Percentiles rank a stretch among this genome's conserved stretches.
These are phyloP conservation scores for Drosophila robusta DNA, from an alignment of 2,888 invertebrate species.

Conservation along the genomic window DNA sequence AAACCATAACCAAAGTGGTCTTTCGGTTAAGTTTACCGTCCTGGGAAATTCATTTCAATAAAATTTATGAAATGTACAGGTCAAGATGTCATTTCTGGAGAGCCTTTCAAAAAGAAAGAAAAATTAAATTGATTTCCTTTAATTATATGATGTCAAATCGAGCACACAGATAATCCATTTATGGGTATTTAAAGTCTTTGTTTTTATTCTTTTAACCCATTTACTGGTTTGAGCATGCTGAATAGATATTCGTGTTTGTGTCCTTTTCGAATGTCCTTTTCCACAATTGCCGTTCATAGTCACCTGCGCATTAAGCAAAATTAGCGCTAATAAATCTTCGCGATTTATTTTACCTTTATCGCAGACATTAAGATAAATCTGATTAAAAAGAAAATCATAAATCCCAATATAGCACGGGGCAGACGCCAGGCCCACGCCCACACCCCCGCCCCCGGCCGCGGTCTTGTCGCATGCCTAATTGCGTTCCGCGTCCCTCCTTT, in stretches of 20 bases:
- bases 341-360: slow-evolving; percentile 75
- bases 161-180: no score
- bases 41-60: no score
- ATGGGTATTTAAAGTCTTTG: background rate
- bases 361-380: slow-evolving; percentile 70
- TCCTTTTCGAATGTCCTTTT: slow-evolving; percentile 14
- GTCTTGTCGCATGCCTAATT: slow-evolving; percentile 70
- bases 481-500: slow-evolving; percentile 50
- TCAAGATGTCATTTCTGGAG: no score
- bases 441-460: slow-evolving; percentile 28
- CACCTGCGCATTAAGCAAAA: slow-evolving; percentile 49
- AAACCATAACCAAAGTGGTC: no score
- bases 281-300: slow-evolving; percentile 18
- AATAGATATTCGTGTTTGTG: slow-evolving; percentile 6
- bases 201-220: no score
- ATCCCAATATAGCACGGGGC: slow-evolving; percentile 61
- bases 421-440: background rate
- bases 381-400: slow-evolving; percentile 74
- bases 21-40: no score
- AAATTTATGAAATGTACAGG: no score
- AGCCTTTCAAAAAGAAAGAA: no score
- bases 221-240: slow-evolving; percentile 6
- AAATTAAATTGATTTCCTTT: no score
- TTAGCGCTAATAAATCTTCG: slow-evolving; percentile 68
- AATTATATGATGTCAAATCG: no score